phyloP scores from a whole-genome alignment of 2,797 vertebrate species.

The Poecilia velifera region DNA sequence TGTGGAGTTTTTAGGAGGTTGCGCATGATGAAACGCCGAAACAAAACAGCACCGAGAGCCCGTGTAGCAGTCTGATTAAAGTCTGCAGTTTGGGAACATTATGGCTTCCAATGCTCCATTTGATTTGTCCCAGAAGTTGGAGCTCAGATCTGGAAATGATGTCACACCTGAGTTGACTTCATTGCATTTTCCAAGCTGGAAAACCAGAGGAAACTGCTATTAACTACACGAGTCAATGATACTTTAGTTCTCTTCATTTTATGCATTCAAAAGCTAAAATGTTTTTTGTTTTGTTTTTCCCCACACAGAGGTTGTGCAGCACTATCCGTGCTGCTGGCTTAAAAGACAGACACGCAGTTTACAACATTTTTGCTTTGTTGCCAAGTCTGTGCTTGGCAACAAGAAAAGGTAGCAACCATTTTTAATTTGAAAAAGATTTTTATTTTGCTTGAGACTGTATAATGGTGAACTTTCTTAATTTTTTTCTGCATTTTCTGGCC shows the following conservation, averaged over 20 bases:
- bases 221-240: neutral
- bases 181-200: neutral
- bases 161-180: neutral
- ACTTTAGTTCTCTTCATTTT: slow-evolving; percentile 1
- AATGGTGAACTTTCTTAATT: too few relatives aligned
- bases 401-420: neutral
- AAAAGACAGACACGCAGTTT: too few relatives aligned
- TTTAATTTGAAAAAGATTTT: neutral
- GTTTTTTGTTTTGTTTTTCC: accelerated
- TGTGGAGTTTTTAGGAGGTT: neutral
- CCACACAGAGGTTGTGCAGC: neutral
- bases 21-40: neutral
- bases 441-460: neutral
- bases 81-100: neutral
- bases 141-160: neutral
- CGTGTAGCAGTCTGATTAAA: neutral
- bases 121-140: neutral
- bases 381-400: neutral
- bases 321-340: neutral
- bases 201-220: neutral
- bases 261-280: neutral
- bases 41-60: neutral
- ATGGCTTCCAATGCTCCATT: neutral
- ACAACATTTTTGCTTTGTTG: neutral
- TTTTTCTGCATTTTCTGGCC: neutral